Evolutionary conservation across 2,797 vertebrate species (phyloP).

Genomic region (Neosilurus hyrtlii): DNA sequence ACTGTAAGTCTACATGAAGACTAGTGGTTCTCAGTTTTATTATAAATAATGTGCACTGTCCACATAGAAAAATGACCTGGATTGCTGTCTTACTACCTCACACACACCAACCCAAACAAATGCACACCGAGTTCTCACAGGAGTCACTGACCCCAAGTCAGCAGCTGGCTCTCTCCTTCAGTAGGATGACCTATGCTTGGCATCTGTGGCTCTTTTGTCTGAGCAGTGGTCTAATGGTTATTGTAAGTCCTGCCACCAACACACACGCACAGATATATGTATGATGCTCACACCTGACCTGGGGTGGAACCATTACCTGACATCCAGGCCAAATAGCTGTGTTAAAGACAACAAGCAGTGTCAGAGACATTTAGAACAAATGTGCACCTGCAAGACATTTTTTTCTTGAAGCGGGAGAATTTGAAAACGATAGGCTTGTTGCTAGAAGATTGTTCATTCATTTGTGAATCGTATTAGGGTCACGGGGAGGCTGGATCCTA

Average conservation of each 20-base stretch:
- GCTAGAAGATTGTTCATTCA: background rate
- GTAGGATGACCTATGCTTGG: conserved; percentile 51
- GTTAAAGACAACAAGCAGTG: conserved; percentile 41
- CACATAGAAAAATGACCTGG: conserved; percentile 33
- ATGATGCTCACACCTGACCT: conserved; percentile 34
- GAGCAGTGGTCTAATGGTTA: conserved; percentile 44
- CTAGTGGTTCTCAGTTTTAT: conserved; percentile 3
- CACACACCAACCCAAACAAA: conserved; percentile 27
- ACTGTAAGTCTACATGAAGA: conserved; percentile 18
- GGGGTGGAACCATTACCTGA: conserved; percentile 37
- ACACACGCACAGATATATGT: conserved; percentile 40
- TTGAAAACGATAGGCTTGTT: background rate
- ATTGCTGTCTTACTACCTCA: background rate
- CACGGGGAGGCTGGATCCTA: too few species aligned
- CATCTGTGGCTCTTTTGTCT: conserved; percentile 43
- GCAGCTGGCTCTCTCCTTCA: conserved; percentile 52
- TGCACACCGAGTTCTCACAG: conserved; percentile 39
- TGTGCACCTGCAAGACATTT: conserved; percentile 17
- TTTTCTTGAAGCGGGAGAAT: conserved; percentile 24
- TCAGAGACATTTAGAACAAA: conserved; percentile 38
- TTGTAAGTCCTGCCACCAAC: conserved; percentile 23
- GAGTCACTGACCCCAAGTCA: conserved; percentile 55
- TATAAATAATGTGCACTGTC: conserved; percentile 29
- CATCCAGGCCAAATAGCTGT: conserved; percentile 45
- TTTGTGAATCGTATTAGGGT: too few species aligned